These are phyloP conservation scores for Drosophila cardini DNA, from an alignment of 1,140 invertebrate genomes.

Conservation along the genomic window DNA sequence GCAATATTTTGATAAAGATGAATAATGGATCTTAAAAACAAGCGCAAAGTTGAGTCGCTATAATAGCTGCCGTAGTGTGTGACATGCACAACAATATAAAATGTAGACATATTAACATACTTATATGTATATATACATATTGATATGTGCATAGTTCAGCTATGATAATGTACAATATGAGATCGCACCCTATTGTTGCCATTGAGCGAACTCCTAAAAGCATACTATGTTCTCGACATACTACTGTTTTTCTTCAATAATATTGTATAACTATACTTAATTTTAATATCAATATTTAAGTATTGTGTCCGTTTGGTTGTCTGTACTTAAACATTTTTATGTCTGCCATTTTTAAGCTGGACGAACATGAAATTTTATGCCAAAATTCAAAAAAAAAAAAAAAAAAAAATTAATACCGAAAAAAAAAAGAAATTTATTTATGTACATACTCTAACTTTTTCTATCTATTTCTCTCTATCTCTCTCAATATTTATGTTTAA, in stretches of 20 bases:
- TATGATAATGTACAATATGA: background rate
- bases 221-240: conserved; percentile 65
- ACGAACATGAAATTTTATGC: conserved; percentile 68
- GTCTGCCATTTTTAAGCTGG: conserved; percentile 79
- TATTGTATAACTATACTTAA: conserved; percentile 62
- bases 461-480: conserved; percentile 33
- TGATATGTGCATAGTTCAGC: conserved; percentile 21
- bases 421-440: conserved; percentile 33
- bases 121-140: conserved; percentile 7
- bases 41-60: conserved; percentile 74
- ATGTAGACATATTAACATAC: background rate
- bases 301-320: conserved; percentile 84
- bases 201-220: conserved; percentile 75
- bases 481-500: conserved; percentile 9
- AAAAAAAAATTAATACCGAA: conserved; percentile 38
- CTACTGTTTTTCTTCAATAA: conserved; percentile 67
- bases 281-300: conserved; percentile 77
- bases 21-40: conserved; percentile 72
- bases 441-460: conserved; percentile 41
- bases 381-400: conserved; percentile 69
- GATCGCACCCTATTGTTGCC: conserved; percentile 64
- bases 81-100: conserved; percentile 29
- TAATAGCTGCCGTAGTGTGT: conserved; percentile 72
- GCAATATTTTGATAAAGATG: conserved; percentile 79
- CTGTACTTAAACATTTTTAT: conserved; percentile 85